Conservation (phyloP, 2,888 invertebrate genomes). For the Mythimna loreyi region DNA sequence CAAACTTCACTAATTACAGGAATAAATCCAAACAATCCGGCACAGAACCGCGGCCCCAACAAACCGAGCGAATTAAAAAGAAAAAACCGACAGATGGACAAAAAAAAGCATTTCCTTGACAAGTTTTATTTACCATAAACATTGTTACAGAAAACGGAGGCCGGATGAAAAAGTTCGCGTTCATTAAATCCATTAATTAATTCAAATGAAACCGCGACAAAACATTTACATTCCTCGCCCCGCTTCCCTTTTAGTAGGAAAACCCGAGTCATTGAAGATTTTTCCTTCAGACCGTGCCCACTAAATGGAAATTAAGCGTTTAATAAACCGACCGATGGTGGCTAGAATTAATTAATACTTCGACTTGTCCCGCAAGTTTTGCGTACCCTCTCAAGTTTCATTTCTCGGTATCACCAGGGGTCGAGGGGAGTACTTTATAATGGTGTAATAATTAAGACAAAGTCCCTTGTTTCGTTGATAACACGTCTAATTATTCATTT, state of each 20-base stretch:
- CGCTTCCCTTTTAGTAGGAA: conserved; percentile 80
- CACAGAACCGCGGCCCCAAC: conserved; percentile 79
- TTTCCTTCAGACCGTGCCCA: conserved; percentile 75
- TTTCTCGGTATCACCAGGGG: conserved; percentile 81
- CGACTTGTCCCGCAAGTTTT: conserved; percentile 83
- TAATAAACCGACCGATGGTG: conserved; percentile 84
- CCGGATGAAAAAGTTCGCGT: conserved; percentile 87
- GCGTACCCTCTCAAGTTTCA: conserved; percentile 81
- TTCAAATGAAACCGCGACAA: conserved; percentile 90
- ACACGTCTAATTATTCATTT: conserved; percentile 87
- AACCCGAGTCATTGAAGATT: conserved; percentile 81
- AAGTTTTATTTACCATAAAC: conserved; percentile 90
- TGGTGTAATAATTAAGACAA: conserved; percentile 89
- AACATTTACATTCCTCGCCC: conserved; percentile 87
- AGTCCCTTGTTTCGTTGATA: conserved; percentile 84
- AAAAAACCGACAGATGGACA: conserved; percentile 85
- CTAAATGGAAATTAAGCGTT: conserved; percentile 88
- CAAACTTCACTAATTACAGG: conserved; percentile 90
- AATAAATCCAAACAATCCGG: conserved; percentile 89
- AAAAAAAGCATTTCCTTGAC: conserved; percentile 89
- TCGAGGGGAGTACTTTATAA: conserved; percentile 85
- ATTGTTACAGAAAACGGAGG: conserved; percentile 86
- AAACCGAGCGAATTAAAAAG: conserved; percentile 86
- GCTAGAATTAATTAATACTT: conserved; percentile 88
- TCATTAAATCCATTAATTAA: conserved; percentile 90